These are phyloP conservation scores for Aegotheles bennettii DNA, from an alignment of 2,113 vertebrate species.

Conservation along the genomic window DNA sequence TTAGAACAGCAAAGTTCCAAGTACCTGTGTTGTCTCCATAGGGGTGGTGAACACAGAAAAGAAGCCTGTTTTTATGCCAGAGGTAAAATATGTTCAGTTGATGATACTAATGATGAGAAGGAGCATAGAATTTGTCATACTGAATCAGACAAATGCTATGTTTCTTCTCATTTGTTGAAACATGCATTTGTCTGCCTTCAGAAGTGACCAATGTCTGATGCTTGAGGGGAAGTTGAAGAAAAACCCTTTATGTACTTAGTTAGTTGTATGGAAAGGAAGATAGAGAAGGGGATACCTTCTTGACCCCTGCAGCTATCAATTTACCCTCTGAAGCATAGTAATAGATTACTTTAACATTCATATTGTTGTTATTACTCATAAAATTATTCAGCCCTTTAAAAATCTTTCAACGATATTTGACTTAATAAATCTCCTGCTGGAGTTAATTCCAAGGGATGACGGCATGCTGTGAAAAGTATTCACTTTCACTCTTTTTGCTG, in stretches of 20 bases:
- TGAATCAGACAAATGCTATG: not conserved
- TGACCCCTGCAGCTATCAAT: conserved; percentile 22
- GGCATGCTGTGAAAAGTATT: conserved; percentile 28
- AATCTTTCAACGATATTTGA: conserved; percentile 38
- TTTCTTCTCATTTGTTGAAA: not conserved
- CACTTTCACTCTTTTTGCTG: conserved; percentile 14
- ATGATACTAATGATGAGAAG: not conserved
- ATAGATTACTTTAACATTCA: conserved; percentile 28
- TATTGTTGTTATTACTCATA: conserved; percentile 39
- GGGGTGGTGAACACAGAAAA: not conserved
- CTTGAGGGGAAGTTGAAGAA: not conserved
- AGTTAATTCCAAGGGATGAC: conserved; percentile 36
- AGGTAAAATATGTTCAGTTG: not conserved
- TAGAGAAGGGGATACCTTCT: not conserved
- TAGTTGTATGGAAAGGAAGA: not conserved
- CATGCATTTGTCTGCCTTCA: not conserved
- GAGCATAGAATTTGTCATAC: not conserved
- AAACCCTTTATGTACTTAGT: not conserved
- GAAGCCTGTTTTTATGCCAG: not conserved
- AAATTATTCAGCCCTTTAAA: conserved; percentile 53
- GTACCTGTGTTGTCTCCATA: not conserved
- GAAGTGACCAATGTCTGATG: not conserved
- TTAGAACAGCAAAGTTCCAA: not conserved
- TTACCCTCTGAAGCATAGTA: conserved; percentile 23
- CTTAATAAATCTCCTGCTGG: conserved; percentile 55